These are phyloP conservation scores for Polyploca ridens DNA, from an alignment of 2,888 invertebrate species.

Conservation along the genomic window DNA sequence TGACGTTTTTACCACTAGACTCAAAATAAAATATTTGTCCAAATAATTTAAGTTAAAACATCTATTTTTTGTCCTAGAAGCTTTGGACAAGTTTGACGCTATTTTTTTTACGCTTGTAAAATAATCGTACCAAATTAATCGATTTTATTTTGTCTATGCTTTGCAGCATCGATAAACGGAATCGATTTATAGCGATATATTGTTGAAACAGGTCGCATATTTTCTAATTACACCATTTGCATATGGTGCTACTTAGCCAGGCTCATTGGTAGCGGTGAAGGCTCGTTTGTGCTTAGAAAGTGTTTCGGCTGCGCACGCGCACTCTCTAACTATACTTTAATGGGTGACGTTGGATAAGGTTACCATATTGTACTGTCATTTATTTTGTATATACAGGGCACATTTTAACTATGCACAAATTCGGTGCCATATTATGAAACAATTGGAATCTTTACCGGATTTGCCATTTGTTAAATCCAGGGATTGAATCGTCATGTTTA, in stretches of 20 bases:
- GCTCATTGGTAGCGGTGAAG: constrained; percentile 16
- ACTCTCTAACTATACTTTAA: constrained; percentile 44
- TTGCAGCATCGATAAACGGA: background rate
- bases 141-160: background rate
- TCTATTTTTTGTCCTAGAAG: too few species aligned
- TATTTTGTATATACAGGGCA: background rate
- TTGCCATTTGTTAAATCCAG: too few species aligned
- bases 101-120: too few species aligned
- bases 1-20: too few species aligned
- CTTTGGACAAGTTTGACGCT: too few species aligned
- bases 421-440: too few species aligned
- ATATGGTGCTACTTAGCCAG: constrained; percentile 12
- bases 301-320: constrained; percentile 39
- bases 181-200: constrained; percentile 1
- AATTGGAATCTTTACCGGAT: too few species aligned
- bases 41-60: too few species aligned
- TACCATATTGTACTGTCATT: background rate
- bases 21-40: too few species aligned
- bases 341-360: constrained; percentile 27
- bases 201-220: constrained; percentile 9
- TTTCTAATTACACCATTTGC: constrained; percentile 14
- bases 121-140: background rate
- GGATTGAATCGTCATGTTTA: too few species aligned
- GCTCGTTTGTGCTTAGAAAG: constrained; percentile 52
- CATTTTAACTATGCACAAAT: too few species aligned